Conservation (phyloP, 2,888 invertebrate genomes). For the Synergus japonicus region DNA sequence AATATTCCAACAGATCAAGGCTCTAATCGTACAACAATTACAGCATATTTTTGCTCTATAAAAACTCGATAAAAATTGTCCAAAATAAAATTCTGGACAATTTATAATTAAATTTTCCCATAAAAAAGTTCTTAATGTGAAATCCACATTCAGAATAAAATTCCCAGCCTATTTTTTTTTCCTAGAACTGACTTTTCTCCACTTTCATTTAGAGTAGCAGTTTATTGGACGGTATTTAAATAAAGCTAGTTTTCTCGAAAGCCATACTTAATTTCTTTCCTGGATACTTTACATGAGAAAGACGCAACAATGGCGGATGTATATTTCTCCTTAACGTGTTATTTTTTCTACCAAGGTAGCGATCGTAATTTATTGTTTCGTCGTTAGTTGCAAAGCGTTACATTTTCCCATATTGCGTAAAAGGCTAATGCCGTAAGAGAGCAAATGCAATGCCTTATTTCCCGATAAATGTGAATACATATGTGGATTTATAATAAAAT, state of each 20-base stretch:
- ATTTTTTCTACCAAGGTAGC: constrained; percentile 22
- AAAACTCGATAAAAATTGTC: background rate
- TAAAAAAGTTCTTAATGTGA: background rate
- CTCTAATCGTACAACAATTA: background rate
- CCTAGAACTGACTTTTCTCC: background rate
- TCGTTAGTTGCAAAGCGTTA: constrained; percentile 18
- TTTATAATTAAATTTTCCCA: background rate
- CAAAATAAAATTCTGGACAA: background rate
- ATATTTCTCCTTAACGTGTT: constrained; percentile 14
- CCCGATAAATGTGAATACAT: constrained; percentile 9
- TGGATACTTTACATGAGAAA: constrained; percentile 5
- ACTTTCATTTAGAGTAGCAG: background rate
- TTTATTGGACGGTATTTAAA: background rate
- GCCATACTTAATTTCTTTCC: background rate
- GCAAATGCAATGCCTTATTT: constrained; percentile 3
- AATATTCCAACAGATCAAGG: background rate
- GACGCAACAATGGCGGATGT: constrained; percentile 13
- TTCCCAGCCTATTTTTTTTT: background rate
- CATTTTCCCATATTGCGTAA: constrained; percentile 36
- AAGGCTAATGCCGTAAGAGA: constrained; percentile 28
- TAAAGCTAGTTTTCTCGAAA: constrained; percentile 9
- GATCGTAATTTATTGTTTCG: constrained; percentile 32
- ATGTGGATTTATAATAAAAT: constrained; percentile 7
- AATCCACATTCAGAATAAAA: background rate
- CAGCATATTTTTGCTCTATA: background rate